Conservation (phyloP, 2,797 vertebrate genomes). For the Taenioides sp. region DNA sequence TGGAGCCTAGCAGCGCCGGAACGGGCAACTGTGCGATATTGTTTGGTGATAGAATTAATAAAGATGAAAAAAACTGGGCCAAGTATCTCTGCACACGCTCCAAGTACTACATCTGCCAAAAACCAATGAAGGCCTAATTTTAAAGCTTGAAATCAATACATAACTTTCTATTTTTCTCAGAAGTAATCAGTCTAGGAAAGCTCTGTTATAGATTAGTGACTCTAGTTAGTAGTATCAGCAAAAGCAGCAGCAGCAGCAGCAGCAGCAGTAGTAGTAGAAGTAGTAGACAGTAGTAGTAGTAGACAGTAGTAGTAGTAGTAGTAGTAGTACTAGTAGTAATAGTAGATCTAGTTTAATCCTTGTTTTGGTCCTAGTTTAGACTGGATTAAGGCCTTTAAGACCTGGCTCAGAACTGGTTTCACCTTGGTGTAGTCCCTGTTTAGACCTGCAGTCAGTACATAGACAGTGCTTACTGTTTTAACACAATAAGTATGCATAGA, state of each 20-base stretch:
- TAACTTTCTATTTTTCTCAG: not conserved
- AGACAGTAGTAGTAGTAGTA: not conserved
- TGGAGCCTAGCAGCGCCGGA: fast-evolving
- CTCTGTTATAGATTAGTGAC: not conserved
- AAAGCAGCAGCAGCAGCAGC: too few relatives aligned
- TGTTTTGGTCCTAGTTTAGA: too few relatives aligned
- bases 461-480: too few relatives aligned
- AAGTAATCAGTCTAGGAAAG: not conserved
- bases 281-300: not conserved
- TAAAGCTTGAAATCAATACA: not conserved
- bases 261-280: too few relatives aligned
- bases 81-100: not conserved
- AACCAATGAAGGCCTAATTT: not conserved
- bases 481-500: too few relatives aligned
- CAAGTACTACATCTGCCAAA: not conserved
- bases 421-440: too few relatives aligned
- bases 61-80: not conserved
- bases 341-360: too few relatives aligned
- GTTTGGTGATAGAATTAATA: fast-evolving
- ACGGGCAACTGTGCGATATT: not conserved
- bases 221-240: too few relatives aligned
- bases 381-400: too few relatives aligned
- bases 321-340: too few relatives aligned
- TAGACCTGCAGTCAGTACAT: too few relatives aligned
- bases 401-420: too few relatives aligned